Conservation (phyloP, 2,113 vertebrate species). For the Psilopogon haemacephalus region DNA sequence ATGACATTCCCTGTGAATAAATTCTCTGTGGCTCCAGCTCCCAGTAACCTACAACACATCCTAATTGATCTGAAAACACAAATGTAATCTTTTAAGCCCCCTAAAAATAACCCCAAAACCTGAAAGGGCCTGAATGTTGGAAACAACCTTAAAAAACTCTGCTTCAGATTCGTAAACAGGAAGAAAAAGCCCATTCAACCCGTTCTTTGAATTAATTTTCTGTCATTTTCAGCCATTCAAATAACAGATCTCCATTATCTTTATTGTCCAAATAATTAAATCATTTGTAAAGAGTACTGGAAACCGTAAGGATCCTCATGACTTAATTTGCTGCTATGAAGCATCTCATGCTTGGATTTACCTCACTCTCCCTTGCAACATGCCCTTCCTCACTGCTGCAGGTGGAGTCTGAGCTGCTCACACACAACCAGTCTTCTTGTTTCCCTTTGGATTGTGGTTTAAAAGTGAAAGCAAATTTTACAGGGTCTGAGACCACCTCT, state of each 20-base stretch:
- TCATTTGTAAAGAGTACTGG: background rate
- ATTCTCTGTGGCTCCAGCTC: background rate
- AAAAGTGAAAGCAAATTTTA: background rate
- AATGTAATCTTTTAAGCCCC: background rate
- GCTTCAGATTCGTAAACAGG: background rate
- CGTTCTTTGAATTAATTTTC: background rate
- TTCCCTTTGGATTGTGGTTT: background rate
- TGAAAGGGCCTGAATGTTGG: background rate
- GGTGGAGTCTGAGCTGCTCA: background rate
- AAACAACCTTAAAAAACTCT: background rate
- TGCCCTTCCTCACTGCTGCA: background rate
- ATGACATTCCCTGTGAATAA: background rate
- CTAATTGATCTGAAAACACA: background rate
- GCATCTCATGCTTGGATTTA: background rate
- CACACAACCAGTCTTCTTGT: background rate
- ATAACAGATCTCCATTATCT: background rate
- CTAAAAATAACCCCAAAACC: background rate
- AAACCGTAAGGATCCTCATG: background rate
- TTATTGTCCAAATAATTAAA: slow-evolving; percentile 18
- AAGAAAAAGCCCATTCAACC: background rate
- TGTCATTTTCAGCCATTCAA: background rate
- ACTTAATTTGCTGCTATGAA: background rate
- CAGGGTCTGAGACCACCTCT: background rate
- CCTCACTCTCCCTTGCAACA: background rate
- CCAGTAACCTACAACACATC: background rate